phyloP scores from a whole-genome alignment of 2,797 vertebrate genomes.

The Ataeniobius toweri region DNA sequence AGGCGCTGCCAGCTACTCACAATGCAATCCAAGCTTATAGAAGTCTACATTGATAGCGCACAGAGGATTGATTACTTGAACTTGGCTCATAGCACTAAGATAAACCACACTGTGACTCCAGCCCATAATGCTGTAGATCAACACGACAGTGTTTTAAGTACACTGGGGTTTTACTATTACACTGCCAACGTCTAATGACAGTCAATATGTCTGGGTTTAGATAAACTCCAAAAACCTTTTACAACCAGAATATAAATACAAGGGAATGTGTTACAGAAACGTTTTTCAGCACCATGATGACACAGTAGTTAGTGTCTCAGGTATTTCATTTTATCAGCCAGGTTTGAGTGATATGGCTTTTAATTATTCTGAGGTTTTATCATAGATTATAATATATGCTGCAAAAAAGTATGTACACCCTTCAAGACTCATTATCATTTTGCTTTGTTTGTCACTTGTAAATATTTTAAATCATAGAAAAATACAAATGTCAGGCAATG shows the following conservation, averaged over 20 bases:
- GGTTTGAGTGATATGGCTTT: neutral
- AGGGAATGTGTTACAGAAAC: neutral
- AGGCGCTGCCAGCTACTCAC: slow-evolving; percentile 18
- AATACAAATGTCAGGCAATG: neutral
- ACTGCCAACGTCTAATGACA: slow-evolving; percentile 3
- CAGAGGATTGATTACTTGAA: slow-evolving; percentile 26
- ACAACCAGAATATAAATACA: neutral
- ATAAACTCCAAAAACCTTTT: neutral
- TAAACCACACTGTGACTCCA: neutral
- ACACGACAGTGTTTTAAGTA: slow-evolving; percentile 6
- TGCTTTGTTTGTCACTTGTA: neutral
- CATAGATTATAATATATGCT: neutral
- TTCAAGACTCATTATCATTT: neutral
- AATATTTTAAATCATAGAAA: neutral
- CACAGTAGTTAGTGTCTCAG: neutral
- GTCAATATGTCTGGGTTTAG: slow-evolving; percentile 2
- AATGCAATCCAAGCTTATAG: slow-evolving; percentile 18
- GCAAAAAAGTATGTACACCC: neutral
- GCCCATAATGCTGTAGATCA: slow-evolving; percentile 13
- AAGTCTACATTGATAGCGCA: slow-evolving; percentile 17
- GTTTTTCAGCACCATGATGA: neutral
- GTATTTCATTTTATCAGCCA: slow-evolving; percentile 3
- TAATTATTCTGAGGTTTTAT: neutral
- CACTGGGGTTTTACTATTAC: neutral
- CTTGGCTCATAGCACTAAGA: slow-evolving; percentile 2